Conservation (phyloP, 1,140 invertebrate genomes). For the Callitettix versicolor region DNA sequence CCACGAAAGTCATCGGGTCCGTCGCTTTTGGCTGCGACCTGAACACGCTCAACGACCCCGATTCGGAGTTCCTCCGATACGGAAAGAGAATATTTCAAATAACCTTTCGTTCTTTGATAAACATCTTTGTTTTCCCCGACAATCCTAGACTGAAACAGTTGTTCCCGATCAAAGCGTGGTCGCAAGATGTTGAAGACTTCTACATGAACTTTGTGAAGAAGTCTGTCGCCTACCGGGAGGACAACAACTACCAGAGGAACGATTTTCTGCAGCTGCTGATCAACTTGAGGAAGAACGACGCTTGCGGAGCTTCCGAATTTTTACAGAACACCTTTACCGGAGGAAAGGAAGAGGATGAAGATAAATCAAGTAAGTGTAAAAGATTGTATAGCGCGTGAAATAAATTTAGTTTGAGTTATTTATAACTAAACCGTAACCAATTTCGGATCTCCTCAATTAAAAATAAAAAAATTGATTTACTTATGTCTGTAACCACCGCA, state of each 20-base stretch:
- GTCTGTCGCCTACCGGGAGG: conserved; percentile 33
- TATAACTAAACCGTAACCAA: too few species aligned
- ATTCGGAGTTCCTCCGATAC: conserved; percentile 39
- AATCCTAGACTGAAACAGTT: conserved; percentile 13
- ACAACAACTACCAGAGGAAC: conserved; percentile 33
- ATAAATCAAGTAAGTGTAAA: too few species aligned
- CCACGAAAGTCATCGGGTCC: conserved; percentile 43
- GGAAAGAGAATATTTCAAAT: conserved; percentile 32
- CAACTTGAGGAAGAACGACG: conserved; percentile 19
- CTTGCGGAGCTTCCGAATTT: too few species aligned
- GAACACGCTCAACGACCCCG: conserved; percentile 36
- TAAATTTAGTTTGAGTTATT: too few species aligned
- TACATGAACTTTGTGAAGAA: conserved; percentile 37
- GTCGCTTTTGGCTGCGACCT: conserved; percentile 45
- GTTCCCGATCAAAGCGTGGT: conserved; percentile 15
- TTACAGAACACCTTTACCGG: too few species aligned
- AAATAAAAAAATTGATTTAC: too few species aligned
- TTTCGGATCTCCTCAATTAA: too few species aligned
- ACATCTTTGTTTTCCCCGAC: conserved; percentile 13
- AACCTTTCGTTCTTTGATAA: conserved; percentile 24
- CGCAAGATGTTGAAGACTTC: conserved; percentile 30
- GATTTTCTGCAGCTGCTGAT: conserved; percentile 32
- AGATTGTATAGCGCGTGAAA: too few species aligned
- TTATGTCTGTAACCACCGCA: too few species aligned
- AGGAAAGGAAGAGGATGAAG: too few species aligned